These are phyloP conservation scores for Tuta absoluta DNA, from an alignment of 2,888 invertebrate species.

Conservation along the genomic window DNA sequence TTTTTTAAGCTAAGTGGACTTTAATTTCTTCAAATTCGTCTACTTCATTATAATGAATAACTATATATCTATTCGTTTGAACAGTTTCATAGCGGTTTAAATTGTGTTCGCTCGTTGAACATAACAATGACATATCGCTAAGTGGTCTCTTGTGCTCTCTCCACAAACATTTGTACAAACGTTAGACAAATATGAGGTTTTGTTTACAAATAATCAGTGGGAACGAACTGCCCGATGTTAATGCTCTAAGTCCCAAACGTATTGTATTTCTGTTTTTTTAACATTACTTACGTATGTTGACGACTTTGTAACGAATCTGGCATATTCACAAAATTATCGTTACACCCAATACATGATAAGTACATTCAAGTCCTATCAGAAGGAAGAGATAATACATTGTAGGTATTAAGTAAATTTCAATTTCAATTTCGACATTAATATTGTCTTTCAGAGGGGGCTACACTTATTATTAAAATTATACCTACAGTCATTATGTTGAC, in stretches of 20 bases:
- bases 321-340: no score
- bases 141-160: slow-evolving; percentile 67
- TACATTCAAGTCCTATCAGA: no score
- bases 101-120: slow-evolving; percentile 45
- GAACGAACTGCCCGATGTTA: slow-evolving; percentile 45
- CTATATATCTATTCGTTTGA: not conserved
- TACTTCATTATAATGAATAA: no score
- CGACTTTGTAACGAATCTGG: no score
- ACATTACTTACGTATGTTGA: not conserved
- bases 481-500: no score
- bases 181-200: slow-evolving; percentile 47
- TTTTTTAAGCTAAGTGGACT: no score
- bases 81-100: slow-evolving; percentile 17
- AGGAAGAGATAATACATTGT: not conserved
- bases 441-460: no score
- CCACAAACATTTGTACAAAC: slow-evolving; percentile 67
- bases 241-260: not conserved
- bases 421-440: no score
- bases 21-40: no score
- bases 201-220: slow-evolving; percentile 67
- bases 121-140: slow-evolving; percentile 64
- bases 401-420: no score
- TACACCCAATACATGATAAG: no score
- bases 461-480: no score
- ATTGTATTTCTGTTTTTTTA: slow-evolving; percentile 17